These are phyloP conservation scores for Triplophysa bombifrons DNA, from an alignment of 2,797 vertebrate genomes.

Conservation along the genomic window DNA sequence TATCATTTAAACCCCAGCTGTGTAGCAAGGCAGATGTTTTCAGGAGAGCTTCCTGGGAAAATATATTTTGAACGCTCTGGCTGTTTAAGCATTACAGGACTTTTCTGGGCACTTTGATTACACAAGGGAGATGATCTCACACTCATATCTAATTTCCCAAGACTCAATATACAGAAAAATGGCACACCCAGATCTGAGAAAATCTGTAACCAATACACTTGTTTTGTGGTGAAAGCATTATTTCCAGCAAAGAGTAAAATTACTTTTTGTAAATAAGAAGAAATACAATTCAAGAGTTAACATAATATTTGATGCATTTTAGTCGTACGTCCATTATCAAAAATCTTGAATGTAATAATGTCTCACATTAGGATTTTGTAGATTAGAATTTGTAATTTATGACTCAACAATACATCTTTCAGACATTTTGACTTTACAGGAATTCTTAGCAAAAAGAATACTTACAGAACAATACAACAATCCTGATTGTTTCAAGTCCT, in stretches of 20 bases:
- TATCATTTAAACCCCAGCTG: slow-evolving; percentile 62
- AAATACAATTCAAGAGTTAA: slow-evolving; percentile 24
- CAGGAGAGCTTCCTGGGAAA: slow-evolving; percentile 57
- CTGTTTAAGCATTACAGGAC: slow-evolving; percentile 52
- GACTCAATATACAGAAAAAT: slow-evolving; percentile 65
- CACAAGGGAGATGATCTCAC: slow-evolving; percentile 75
- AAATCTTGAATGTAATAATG: slow-evolving; percentile 52
- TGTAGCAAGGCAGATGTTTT: slow-evolving; percentile 74
- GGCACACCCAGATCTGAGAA: slow-evolving; percentile 78
- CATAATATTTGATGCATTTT: background rate
- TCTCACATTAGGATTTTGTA: background rate
- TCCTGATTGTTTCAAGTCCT: slow-evolving; percentile 56
- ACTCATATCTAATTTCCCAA: slow-evolving; percentile 63
- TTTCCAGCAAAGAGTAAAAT: slow-evolving; percentile 7
- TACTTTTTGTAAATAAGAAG: background rate
- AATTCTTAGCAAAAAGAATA: slow-evolving; percentile 53
- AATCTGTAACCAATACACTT: slow-evolving; percentile 70
- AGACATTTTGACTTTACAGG: slow-evolving; percentile 31
- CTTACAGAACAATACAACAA: slow-evolving; percentile 62
- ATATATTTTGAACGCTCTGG: slow-evolving; percentile 52
- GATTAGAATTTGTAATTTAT: slow-evolving; percentile 38
- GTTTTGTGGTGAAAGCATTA: slow-evolving; percentile 60
- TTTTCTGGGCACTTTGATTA: slow-evolving; percentile 63
- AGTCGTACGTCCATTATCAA: slow-evolving; percentile 12
- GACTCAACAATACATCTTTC: slow-evolving; percentile 44